Conservation (phyloP, 1,140 invertebrate genomes). For the Leptinotarsa lineolata region DNA sequence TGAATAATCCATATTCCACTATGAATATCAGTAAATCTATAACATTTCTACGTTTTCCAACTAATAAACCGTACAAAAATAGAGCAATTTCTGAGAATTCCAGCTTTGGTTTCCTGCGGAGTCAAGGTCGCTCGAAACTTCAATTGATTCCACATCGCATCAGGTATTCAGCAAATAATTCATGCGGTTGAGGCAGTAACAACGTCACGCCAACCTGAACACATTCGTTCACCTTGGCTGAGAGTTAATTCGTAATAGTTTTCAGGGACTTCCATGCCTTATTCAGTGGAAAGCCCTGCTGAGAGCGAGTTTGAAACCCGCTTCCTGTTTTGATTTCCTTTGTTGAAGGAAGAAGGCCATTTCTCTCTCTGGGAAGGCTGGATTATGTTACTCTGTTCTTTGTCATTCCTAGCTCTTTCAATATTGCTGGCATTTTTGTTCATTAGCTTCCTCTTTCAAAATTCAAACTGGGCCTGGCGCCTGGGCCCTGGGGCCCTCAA, state of each 20-base stretch:
- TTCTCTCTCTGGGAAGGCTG: no score
- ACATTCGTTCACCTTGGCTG: neutral
- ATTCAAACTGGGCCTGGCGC: no score
- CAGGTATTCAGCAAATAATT: conserved; percentile 1
- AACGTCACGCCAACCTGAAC: neutral
- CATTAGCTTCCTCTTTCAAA: no score
- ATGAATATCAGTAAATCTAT: no score
- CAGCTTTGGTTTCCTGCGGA: neutral
- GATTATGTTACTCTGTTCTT: no score
- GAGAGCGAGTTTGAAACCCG: neutral
- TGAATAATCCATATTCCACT: no score
- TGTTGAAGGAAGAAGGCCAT: no score
- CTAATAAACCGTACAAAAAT: neutral
- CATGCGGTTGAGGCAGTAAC: neutral
- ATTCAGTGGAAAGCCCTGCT: neutral
- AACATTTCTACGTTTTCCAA: no score
- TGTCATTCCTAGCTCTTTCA: no score
- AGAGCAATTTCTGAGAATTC: neutral
- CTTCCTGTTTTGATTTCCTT: neutral
- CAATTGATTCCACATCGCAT: conserved; percentile 8
- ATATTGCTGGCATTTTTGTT: no score
- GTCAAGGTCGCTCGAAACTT: neutral
- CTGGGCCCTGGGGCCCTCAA: no score
- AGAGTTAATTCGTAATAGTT: neutral
- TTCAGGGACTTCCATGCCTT: neutral